Base-by-base conservation (phyloP, 2,113 vertebrate genomes). In the Ceyx margarethae region DNA sequence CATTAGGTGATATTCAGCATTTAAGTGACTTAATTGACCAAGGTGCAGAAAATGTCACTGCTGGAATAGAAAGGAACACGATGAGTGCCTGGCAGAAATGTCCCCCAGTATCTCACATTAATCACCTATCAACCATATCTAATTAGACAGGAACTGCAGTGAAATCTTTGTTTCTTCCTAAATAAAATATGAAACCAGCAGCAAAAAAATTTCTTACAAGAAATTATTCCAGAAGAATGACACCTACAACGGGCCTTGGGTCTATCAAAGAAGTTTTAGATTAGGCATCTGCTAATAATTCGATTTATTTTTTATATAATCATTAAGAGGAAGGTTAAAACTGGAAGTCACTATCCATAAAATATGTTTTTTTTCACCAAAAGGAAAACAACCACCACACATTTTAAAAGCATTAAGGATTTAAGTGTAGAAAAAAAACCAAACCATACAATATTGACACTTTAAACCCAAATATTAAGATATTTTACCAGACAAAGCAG, bases 401-500 rank as follows among this genome's bases (percentile, higher is more conserved):
- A 91, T 89, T 74, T 87, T 48, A 4, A 72, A 69, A 54, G 78
- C 79, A 95, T 40, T 80, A 95, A 64, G 45, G 25, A 66, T 17
- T 37, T 15, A 69, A 48, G 7, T 40, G 21, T 35, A 76, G 74
- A 82, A 73, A 78, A 50, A 50, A 50, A 22, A 12, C 5, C 42
- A 87, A 37, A 28, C 5, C 28, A 89, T 26, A n/a, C 8, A 90
- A 53, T 16, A 91, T 25, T 31, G 48, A 72, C 69, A 87, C 92
- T 95, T 90, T 71, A 93, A 91, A 80, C 66, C 54, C 60, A 90
- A 94, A 94, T 51, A 67, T 56, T 87, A 89, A 90, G 60, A 87
- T 76, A 71, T 66, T 95, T 91, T 81, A 92, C 28, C 95, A 68
- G 58, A 71, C 46, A 96, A 96, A 97, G 64, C 66, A 95, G 60